A percentile compares a stretch with the other conserved stretches of the same genome.
Conservation (phyloP, 2,888 invertebrate genomes). For the Apodemia arnacis region DNA sequence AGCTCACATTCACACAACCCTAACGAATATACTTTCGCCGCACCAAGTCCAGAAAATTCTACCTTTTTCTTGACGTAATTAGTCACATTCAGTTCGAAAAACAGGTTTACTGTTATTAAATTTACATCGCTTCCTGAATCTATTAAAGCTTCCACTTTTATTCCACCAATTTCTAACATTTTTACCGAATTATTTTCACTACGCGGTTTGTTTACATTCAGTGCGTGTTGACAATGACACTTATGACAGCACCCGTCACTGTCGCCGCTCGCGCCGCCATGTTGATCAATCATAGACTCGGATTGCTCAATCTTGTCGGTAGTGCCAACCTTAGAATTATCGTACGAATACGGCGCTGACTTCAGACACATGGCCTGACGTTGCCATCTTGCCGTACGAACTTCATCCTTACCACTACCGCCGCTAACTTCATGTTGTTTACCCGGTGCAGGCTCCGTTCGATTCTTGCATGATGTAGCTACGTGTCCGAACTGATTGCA, state of each 20-base stretch:
- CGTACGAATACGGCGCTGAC: background rate
- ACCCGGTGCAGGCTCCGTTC: background rate
- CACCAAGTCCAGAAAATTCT: conserved; percentile 32
- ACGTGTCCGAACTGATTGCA: conserved; percentile 70
- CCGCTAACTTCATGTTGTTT: conserved; percentile 19
- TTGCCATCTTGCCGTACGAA: conserved; percentile 33
- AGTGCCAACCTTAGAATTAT: background rate
- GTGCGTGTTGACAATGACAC: no score
- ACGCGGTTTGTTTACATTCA: no score
- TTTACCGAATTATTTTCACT: conserved; percentile 35
- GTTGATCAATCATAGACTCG: background rate
- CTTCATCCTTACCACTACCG: background rate
- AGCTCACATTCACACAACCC: no score
- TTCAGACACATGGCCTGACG: conserved; percentile 24
- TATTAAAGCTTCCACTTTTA: conserved; percentile 30
- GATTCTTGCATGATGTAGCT: conserved; percentile 23
- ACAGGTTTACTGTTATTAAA: conserved; percentile 31
- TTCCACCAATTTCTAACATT: conserved; percentile 38
- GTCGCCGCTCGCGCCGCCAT: conserved; percentile 15
- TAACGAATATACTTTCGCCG: no score
- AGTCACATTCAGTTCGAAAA: conserved; percentile 22
- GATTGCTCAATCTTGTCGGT: background rate
- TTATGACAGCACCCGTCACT: conserved; percentile 9
- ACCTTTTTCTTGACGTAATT: conserved; percentile 25
- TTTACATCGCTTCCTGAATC: conserved; percentile 52